Conservation (phyloP, 1,140 invertebrate genomes). For the Schlechtendalia chinensis region DNA sequence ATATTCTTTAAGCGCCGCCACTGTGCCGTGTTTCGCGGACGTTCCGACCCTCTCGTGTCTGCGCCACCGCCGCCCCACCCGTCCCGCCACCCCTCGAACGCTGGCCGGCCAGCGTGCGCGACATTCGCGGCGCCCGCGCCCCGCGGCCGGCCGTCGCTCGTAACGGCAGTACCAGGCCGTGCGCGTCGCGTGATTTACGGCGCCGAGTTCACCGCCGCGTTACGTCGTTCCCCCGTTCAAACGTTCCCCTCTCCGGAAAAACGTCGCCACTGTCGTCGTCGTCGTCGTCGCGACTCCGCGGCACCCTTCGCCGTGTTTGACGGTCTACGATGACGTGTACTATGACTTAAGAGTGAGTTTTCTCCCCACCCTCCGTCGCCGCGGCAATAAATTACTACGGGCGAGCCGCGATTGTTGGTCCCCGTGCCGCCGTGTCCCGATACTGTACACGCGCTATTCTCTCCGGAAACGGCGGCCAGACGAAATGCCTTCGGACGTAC, state of each 20-base stretch:
- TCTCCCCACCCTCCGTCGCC: conserved; percentile 37
- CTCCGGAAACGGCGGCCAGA: background rate
- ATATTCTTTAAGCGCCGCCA: no score
- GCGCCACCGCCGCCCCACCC: background rate
- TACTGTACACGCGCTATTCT: no score
- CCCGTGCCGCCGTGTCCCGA: no score
- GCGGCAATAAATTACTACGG: conserved; percentile 33
- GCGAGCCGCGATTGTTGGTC: no score
- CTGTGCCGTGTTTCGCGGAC: no score
- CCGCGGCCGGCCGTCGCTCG: background rate
- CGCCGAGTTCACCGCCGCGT: conserved; percentile 42
- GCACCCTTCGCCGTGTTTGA: conserved; percentile 29
- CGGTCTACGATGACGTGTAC: conserved; percentile 49
- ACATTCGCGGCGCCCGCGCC: background rate
- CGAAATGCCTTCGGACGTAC: background rate
- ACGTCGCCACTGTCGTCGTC: background rate
- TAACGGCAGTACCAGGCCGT: conserved; percentile 44
- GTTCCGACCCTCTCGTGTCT: conserved; percentile 1
- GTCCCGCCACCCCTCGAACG: background rate
- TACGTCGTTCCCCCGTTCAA: no score
- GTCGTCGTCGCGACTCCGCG: no score
- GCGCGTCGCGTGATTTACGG: conserved; percentile 54
- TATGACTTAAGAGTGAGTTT: conserved; percentile 49
- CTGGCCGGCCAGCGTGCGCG: background rate
- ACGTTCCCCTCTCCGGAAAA: background rate